Base-by-base conservation (phyloP, 1,140 invertebrate genomes). In the Chelonus insularis region DNA sequence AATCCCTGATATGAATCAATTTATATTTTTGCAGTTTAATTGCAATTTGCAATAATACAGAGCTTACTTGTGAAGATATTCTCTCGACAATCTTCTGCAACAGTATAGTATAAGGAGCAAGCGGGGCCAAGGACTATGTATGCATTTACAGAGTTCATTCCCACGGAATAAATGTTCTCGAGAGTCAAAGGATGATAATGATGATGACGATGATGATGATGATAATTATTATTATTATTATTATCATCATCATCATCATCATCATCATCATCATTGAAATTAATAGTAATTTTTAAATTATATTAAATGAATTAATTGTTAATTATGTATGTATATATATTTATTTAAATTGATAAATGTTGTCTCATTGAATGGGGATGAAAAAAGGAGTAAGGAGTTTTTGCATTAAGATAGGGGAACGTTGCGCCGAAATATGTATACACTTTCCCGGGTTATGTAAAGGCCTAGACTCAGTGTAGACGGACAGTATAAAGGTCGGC, bases 401-500 rank as follows among this genome's bases (percentile, higher is more conserved):
- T n/a, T n/a, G n/a, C n/a, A n/a, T n/a, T n/a, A n/a, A n/a, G n/a
- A 11, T 18, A 18, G 36, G 20, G 52, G 34, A 55, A 47, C 25
- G 12, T n/a, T 63, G 43, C 62, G 65, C 72, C 75, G 69, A 77
- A 76, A 74, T 75, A 76, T n/a, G n/a, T n/a, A n/a, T 69, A 76
- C 75, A 55, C 52, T 77, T 77, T 77, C 75, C 72, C 72, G 66
- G 67, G 65, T 57, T 63, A 63, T 62, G 60, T 65, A 67, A 67
- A 61, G 20, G 60, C 51, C 52, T 51, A 60, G 57, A 59, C 37
- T 56, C 51, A 57, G 65, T 75, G 68, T 70, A 71, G 65, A 63
- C 70, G 63, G 69, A 65, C 68, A 67, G 68, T 79, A 79, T 79
- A 78, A 79, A 79, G 76, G 76, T 77, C 75, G 74, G 68, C 69